Conservation (phyloP, 2,113 vertebrate genomes). For the Pavo muticus region DNA sequence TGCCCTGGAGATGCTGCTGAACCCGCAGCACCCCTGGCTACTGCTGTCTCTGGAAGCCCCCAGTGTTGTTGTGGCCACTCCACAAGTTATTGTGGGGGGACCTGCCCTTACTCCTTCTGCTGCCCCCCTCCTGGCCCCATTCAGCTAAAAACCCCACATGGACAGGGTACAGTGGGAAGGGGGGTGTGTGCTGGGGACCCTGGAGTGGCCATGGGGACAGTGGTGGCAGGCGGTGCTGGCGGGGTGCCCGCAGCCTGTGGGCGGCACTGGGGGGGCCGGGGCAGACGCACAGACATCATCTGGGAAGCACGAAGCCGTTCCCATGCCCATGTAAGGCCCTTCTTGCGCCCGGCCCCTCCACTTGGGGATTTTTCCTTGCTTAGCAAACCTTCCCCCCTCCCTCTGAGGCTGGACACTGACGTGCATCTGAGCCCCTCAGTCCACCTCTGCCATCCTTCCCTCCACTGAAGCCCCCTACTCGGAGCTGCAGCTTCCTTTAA, state of each 20-base stretch:
- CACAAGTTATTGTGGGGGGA: background rate
- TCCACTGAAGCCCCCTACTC: background rate
- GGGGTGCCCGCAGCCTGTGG: background rate
- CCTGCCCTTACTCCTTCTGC: background rate
- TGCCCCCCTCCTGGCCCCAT: background rate
- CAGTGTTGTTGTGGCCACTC: background rate
- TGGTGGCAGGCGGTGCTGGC: background rate
- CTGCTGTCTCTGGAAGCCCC: background rate
- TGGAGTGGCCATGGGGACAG: background rate
- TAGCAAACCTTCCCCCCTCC: conserved; percentile 35
- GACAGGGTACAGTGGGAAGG: background rate
- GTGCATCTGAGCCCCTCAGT: background rate
- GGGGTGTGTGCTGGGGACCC: background rate
- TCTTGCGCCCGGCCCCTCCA: background rate
- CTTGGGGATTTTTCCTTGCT: conserved; percentile 59
- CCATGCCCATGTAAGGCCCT: conserved; percentile 71
- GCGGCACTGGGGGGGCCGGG: background rate
- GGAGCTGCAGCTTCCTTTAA: background rate
- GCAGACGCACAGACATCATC: background rate
- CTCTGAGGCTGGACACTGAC: background rate
- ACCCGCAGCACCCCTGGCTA: background rate
- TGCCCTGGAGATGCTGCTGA: background rate
- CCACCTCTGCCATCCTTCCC: background rate
- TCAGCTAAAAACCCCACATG: background rate
- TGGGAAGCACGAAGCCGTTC: background rate